Evolutionary conservation across 2,113 vertebrate species (phyloP), one percentile per base, ranked within the genome.

Genomic region (Pongo pygmaeus): DNA sequence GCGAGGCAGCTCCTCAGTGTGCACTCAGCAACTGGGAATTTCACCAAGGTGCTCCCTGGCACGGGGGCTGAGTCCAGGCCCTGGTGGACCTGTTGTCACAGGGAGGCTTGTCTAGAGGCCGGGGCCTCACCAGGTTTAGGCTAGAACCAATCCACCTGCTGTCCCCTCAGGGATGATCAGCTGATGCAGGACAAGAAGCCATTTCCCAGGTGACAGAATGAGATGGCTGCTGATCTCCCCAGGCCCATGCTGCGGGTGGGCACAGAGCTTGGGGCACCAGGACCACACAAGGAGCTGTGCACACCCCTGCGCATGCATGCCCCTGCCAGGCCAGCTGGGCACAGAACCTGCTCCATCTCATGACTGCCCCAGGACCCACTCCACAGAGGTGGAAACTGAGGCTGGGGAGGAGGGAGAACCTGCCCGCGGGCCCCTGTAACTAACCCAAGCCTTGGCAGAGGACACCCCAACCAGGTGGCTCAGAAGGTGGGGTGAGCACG

Each of bases 11-110:
- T 35, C 20, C 12, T 32, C 22, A 18, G 80, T 0, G 18, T 40
- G 0, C 0, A 3, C 12, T 70, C 38, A 14, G 72, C 17, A 48
- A 55, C 14, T 38, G 0, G 3, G 50, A 27, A 5, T n/a, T 46
- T 17, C 23, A 0, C 40, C 72, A 69, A n/a, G 64, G 25, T 55
- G 38, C 55, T 80, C 79, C 74, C 59, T 17, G 46, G 38, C 4
- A 2, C 8, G 2, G 43, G 32, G 4, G 57, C 11, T 8, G 8
- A 4, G 4, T 17, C 35, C 7, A 2, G 30, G 5, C 46, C 25
- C 35, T 0, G 30, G 67, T 35, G 32, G 30, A 2, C 30, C 32
- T 3, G 7, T 20, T 20, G 57, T 14, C n/a, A 38, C 5, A 12
- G 18, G 48, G 64, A n/a, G 32, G 52, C 22, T 72, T 20, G 6